These are phyloP conservation scores for Sthenelais limicola DNA, from an alignment of 2,888 invertebrate genomes.

Conservation along the genomic window DNA sequence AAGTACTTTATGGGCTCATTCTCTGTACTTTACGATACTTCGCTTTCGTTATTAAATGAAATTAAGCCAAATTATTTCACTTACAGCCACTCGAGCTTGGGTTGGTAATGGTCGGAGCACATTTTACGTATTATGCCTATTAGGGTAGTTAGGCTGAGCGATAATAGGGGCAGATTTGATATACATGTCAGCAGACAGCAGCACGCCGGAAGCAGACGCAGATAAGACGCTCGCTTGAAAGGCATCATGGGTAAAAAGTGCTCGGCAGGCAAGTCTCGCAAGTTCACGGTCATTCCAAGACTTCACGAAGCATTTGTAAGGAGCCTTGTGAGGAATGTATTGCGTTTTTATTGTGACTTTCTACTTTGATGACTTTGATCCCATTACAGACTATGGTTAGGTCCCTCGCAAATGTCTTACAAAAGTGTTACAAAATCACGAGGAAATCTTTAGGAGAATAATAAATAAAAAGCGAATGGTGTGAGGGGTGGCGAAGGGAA, in stretches of 20 bases:
- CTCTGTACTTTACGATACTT: slow-evolving; percentile 32
- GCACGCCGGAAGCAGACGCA: slow-evolving; percentile 11
- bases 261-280: no score
- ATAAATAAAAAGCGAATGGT: no score
- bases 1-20: slow-evolving; percentile 34
- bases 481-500: no score
- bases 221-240: slow-evolving; percentile 20
- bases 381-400: no score
- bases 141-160: slow-evolving; percentile 16
- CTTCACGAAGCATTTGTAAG: no score
- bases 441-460: no score
- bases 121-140: slow-evolving; percentile 33
- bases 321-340: no score
- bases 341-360: no score
- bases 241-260: slow-evolving; percentile 28
- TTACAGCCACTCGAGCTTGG: slow-evolving; percentile 36
- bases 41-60: slow-evolving; percentile 42
- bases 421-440: no score
- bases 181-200: slow-evolving; percentile 19
- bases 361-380: no score
- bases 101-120: slow-evolving; percentile 20
- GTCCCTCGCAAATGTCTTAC: no score
- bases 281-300: no score
- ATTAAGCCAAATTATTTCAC: slow-evolving; percentile 46
- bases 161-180: slow-evolving; percentile 31